A percentile compares a stretch with the other conserved stretches of the same genome.
Conservation (phyloP, 2,888 invertebrate species). For the Hofmannophila pseudospretella region DNA sequence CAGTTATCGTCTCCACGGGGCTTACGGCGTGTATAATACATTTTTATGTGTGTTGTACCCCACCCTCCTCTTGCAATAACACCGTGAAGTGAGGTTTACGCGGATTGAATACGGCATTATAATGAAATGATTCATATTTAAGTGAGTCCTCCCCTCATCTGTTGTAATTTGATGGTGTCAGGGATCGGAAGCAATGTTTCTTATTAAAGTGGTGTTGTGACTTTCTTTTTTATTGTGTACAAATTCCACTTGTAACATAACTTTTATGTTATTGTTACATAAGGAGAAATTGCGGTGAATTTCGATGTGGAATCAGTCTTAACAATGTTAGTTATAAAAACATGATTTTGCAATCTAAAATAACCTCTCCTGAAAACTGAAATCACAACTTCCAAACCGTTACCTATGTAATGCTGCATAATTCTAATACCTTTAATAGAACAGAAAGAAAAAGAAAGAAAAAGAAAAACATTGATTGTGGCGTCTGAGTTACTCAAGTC, state of each 20-base stretch:
- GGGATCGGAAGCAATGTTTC: constrained; percentile 72
- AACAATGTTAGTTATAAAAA: too few species aligned
- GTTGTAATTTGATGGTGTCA: constrained; percentile 68
- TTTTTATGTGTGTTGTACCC: constrained; percentile 67
- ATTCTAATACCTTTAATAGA: too few species aligned
- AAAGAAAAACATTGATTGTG: too few species aligned
- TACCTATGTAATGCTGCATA: too few species aligned
- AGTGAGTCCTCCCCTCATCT: constrained; percentile 70
- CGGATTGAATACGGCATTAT: constrained; percentile 77
- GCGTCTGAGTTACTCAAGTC: too few species aligned
- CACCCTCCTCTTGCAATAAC: constrained; percentile 56
- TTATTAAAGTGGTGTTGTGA: constrained; percentile 73
- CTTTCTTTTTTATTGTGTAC: constrained; percentile 51
- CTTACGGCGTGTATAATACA: constrained; percentile 62
- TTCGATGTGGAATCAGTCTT: too few species aligned
- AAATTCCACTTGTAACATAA: constrained; percentile 14
- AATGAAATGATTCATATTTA: constrained; percentile 79
- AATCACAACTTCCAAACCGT: too few species aligned
- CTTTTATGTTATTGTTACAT: too few species aligned
- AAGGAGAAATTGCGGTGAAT: too few species aligned
- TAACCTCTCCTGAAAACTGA: too few species aligned
- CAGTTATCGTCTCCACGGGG: constrained; percentile 75
- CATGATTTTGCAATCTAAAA: too few species aligned
- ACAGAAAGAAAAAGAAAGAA: too few species aligned
- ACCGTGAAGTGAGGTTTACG: constrained; percentile 74